Evolutionary conservation across 2,113 vertebrate genomes (phyloP).

Genomic region (Mugil cephalus): DNA sequence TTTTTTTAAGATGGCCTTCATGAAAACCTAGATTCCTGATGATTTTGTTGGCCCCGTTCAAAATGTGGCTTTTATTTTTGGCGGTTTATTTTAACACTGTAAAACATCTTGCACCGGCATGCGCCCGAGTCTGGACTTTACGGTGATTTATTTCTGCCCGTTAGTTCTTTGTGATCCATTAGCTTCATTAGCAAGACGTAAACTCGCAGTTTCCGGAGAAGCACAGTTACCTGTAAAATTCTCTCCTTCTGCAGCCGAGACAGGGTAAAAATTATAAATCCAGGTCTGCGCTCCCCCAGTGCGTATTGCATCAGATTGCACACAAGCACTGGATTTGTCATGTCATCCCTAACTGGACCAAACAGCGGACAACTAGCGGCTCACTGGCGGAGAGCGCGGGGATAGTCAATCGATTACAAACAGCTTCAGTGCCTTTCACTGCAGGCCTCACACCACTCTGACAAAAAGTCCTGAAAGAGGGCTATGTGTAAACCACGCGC

Average conservation of each 20-base stretch:
- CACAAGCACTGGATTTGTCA: constrained; percentile 12
- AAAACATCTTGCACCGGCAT: background rate
- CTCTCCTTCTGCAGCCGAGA: background rate
- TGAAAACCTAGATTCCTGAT: no score
- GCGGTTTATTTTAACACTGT: background rate
- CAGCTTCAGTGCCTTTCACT: constrained; percentile 51
- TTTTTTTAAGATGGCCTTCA: no score
- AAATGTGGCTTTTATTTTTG: no score
- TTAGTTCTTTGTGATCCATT: background rate
- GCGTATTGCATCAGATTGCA: constrained; percentile 23
- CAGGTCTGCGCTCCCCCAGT: background rate
- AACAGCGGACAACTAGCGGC: constrained; percentile 30
- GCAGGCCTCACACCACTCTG: constrained; percentile 46
- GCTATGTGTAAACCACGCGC: constrained; percentile 46
- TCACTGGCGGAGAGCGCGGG: constrained; percentile 30
- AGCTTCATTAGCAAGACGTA: background rate
- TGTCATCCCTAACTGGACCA: constrained; percentile 40
- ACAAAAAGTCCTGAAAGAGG: constrained; percentile 37
- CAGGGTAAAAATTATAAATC: background rate
- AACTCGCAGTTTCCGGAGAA: background rate
- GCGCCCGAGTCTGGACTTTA: no score
- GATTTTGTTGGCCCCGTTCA: no score
- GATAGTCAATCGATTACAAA: constrained; percentile 48
- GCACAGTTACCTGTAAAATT: background rate
- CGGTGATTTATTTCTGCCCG: no score